These are phyloP conservation scores for Myotis planiceps DNA, from an alignment of 2,797 vertebrate genomes.

Conservation along the genomic window DNA sequence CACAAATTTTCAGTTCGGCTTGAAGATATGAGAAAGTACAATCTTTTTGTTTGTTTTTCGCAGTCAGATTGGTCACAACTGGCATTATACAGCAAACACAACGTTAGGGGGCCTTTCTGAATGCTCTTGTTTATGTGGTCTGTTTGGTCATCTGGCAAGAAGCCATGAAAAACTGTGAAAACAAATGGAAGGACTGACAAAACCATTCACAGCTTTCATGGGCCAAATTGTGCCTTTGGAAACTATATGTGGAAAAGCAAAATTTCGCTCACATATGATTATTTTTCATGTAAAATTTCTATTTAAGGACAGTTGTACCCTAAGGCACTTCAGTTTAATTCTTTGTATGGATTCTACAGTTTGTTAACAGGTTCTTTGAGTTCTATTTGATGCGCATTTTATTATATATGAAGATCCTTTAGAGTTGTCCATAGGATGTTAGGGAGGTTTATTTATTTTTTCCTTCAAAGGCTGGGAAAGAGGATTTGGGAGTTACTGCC, in stretches of 20 bases:
- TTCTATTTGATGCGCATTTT: slow-evolving; percentile 50
- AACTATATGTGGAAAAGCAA: slow-evolving; percentile 40
- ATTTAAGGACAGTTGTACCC: slow-evolving; percentile 52
- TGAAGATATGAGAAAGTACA: neutral
- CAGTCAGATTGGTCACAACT: neutral
- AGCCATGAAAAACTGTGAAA: slow-evolving; percentile 46
- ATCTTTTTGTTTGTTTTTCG: slow-evolving; percentile 50
- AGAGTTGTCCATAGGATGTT: slow-evolving; percentile 22
- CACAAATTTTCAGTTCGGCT: slow-evolving; percentile 18
- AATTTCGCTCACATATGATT: slow-evolving; percentile 48
- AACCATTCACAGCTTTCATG: slow-evolving; percentile 61
- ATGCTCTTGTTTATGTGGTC: slow-evolving; percentile 63
- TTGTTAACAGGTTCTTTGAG: slow-evolving; percentile 45
- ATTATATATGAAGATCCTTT: slow-evolving; percentile 64
- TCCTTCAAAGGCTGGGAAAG: slow-evolving; percentile 60
- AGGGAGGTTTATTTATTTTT: slow-evolving; percentile 53
- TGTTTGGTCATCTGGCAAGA: slow-evolving; percentile 72
- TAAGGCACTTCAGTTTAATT: slow-evolving; percentile 57
- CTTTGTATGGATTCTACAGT: slow-evolving; percentile 30
- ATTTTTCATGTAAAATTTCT: slow-evolving; percentile 61
- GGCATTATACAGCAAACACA: neutral
- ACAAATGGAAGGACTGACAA: slow-evolving; percentile 71
- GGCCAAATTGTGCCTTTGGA: slow-evolving; percentile 71
- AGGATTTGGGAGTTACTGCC: slow-evolving; percentile 56
- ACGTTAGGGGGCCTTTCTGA: slow-evolving; percentile 37